Evolutionary conservation across 2,113 vertebrate genomes (phyloP), one percentile per base, ranked within the genome.

Genomic region (Sinocyclocheilus rhinocerous): DNA sequence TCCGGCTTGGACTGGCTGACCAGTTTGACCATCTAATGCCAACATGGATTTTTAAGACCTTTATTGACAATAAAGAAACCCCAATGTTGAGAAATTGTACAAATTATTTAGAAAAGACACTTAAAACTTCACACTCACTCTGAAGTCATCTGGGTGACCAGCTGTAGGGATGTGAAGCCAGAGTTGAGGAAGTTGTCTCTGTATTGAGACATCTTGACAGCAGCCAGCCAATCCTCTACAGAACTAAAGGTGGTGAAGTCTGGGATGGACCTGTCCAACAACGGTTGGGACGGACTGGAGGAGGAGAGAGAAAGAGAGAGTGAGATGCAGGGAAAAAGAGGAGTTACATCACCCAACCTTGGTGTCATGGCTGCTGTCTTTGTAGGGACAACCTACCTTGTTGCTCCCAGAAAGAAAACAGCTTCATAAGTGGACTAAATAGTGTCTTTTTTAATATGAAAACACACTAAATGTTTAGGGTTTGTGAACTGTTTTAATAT

Each of bases 201-300:
- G 94, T 99, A 99, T 91, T 99, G 98, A 92, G 95, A 97, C 98
- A 99, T 99, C 95, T 99, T 98, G 92, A 99, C 98, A 89, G 98
- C 98, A 2, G 94, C 95, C 90, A 99, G 96, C 98, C 98, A 99
- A 92, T 99, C 98, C 7, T 99, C 98, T 85, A 99, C 97, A 87
- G 98, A 98, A 94, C 97, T 99, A 93, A 99, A 99, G 92, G 97
- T 97, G 93, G 96, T 98, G 94, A 99, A 98, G 94, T 99, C 97
- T 36, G 98, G 98, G 93, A 99, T 95, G 91, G 98, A 99, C 92
- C 97, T 96, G 92, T 99, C 98, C 72, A 99, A 94, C 92, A 99
- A 96, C 90, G 97, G 98, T 95, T 99, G 98, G 92, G 98, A 98
- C 95, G 98, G 97, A 96, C 98, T 99, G 94, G 9, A 83, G 29